Evolutionary conservation across 2,888 invertebrate species (phyloP).

Genomic region (Tinea pellionella): DNA sequence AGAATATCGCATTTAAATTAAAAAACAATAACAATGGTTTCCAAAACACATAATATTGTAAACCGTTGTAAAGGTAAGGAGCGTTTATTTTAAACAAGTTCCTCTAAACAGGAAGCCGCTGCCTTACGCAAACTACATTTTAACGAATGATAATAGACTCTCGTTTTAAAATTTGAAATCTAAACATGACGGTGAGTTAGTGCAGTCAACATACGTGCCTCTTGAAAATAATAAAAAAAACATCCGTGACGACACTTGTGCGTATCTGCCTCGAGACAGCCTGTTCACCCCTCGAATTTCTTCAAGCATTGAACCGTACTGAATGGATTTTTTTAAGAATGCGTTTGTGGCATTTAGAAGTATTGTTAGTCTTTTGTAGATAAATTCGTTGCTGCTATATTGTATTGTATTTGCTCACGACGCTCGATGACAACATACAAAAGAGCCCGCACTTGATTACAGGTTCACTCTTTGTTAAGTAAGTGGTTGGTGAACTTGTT

Average conservation of each 20-base stretch:
- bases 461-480: background rate
- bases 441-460: background rate
- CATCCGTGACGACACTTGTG: constrained; percentile 25
- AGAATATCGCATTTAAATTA: no score
- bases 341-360: constrained; percentile 1
- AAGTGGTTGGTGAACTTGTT: background rate
- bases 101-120: constrained; percentile 5
- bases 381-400: background rate
- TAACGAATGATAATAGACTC: constrained; percentile 13
- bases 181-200: background rate
- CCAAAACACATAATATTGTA: background rate
- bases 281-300: constrained; percentile 22
- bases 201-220: background rate
- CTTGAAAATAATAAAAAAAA: constrained; percentile 20
- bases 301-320: constrained; percentile 46
- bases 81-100: background rate
- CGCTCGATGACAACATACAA: background rate
- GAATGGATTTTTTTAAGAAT: constrained; percentile 45
- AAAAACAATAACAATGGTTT: background rate
- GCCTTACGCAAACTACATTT: constrained; percentile 7
- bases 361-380: background rate
- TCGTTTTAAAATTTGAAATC: constrained; percentile 7
- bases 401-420: background rate
- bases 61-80: background rate
- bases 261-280: background rate